Conservation (phyloP, 2,888 invertebrate species). For the Aromia moschata region DNA sequence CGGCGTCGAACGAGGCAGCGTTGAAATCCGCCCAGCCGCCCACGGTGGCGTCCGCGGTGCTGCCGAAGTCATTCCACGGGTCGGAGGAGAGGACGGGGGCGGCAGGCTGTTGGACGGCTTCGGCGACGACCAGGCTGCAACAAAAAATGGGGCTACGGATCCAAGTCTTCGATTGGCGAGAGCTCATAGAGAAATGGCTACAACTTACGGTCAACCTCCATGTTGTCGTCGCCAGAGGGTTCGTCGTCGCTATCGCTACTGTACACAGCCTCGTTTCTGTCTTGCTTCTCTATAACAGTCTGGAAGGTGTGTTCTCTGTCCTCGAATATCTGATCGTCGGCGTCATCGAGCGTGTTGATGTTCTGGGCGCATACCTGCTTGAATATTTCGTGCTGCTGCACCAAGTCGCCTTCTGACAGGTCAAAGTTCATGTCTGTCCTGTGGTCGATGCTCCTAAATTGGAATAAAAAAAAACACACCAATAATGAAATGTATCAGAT, state of each 20-base stretch:
- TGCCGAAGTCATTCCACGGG: conserved; percentile 50
- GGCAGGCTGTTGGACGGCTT: conserved; percentile 35
- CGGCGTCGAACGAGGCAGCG: conserved; percentile 53
- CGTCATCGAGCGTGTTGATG: conserved; percentile 58
- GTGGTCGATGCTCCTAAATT: conserved; percentile 56
- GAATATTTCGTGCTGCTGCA: conserved; percentile 68
- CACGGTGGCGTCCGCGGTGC: conserved; percentile 32
- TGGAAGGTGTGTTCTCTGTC: conserved; percentile 64
- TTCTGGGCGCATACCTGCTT: conserved; percentile 66
- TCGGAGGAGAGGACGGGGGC: conserved; percentile 42
- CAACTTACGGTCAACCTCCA: conserved; percentile 64
- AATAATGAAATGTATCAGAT: too few species aligned
- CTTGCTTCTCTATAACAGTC: conserved; percentile 63
- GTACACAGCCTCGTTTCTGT: conserved; percentile 59
- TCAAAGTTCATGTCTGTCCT: conserved; percentile 61
- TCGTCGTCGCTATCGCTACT: conserved; percentile 65
- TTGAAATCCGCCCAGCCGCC: conserved; percentile 64
- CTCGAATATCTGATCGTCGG: conserved; percentile 63
- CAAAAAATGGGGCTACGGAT: background rate
- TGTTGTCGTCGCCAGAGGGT: conserved; percentile 60
- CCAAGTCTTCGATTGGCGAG: conserved; percentile 3
- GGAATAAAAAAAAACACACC: too few species aligned
- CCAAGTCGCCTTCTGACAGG: conserved; percentile 63
- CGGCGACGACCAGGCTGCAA: conserved; percentile 59
- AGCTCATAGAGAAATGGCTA: background rate